Base-by-base conservation (phyloP, 2,888 invertebrate genomes). In the Desoria tigrina region DNA sequence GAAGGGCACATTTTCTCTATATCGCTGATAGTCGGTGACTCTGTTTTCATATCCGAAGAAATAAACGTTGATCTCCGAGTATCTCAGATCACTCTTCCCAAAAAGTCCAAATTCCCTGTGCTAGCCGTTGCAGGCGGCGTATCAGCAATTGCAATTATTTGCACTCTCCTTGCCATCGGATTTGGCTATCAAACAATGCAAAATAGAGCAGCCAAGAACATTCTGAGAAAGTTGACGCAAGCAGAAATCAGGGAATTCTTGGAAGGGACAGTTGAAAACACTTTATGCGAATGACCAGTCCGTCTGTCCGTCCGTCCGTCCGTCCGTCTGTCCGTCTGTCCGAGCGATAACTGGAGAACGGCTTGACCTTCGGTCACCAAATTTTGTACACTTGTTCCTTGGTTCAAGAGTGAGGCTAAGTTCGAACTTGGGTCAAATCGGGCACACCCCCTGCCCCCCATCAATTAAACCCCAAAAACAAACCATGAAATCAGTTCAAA, bases 241-340 rank as follows among this genome's bases (percentile, higher is more conserved):
- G 63, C 61, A 2, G 69, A 70, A 63, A 66, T 72, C 53, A 57
- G 66, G 4, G 70, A n/a, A n/a, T n/a, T n/a, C n/a, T n/a, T n/a
- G n/a, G n/a, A n/a, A n/a, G n/a, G n/a, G n/a, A n/a, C n/a, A n/a
- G n/a, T n/a, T n/a, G n/a, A n/a, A n/a, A n/a, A n/a, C n/a, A n/a
- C n/a, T n/a, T n/a, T n/a, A n/a, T n/a, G n/a, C n/a, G n/a, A n/a
- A n/a, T n/a, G n/a, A n/a, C n/a, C n/a, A n/a, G n/a, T n/a, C n/a
- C n/a, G n/a, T n/a, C n/a, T n/a, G n/a, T n/a, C n/a, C n/a, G n/a
- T n/a, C n/a, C n/a, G n/a, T n/a, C n/a, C n/a, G n/a, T n/a, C n/a
- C n/a, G n/a, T n/a, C n/a, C n/a, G n/a, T n/a, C n/a, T n/a, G n/a
- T n/a, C n/a, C n/a, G n/a, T n/a, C n/a, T n/a, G n/a, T n/a, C n/a